phyloP scores from a whole-genome alignment of 2,888 invertebrate genomes.

The Caenorhabditis sp. region DNA sequence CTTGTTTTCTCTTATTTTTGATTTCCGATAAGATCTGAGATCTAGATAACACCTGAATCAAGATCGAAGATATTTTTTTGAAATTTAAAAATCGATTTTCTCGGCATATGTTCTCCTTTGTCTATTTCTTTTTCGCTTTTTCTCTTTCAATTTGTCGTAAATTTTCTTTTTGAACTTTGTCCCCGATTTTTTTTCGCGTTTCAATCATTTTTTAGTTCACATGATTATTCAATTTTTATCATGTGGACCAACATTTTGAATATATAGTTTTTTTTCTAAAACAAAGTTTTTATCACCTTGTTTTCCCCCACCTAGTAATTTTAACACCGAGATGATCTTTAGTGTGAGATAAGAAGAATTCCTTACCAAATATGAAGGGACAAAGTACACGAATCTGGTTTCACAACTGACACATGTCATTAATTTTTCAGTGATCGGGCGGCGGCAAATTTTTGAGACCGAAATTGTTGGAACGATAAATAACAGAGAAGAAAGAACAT shows the following conservation, averaged over 20 bases:
- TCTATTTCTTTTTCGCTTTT: not conserved
- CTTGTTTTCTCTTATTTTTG: too few species aligned
- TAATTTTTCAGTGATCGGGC: not conserved
- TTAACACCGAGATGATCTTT: not conserved
- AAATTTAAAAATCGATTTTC: too few species aligned
- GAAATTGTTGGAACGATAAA: not conserved
- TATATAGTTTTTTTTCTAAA: too few species aligned
- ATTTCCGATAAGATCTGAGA: too few species aligned
- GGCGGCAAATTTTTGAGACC: too few species aligned
- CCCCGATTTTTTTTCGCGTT: not conserved
- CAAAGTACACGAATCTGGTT: not conserved
- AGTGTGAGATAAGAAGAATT: not conserved
- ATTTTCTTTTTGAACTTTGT: not conserved
- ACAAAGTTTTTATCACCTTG: slow-evolving; percentile 14
- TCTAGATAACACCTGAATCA: too few species aligned
- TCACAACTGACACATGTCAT: not conserved
- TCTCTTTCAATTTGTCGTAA: slow-evolving; percentile 4
- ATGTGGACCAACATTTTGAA: too few species aligned
- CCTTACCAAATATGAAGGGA: not conserved
- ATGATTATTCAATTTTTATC: slow-evolving; percentile 7
- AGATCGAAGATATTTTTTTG: too few species aligned
- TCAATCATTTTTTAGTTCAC: not conserved
- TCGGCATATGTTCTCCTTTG: not conserved
- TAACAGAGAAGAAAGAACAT: not conserved
- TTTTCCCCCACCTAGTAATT: slow-evolving; percentile 11